Conservation (phyloP, 1,140 invertebrate genomes). For the Tetramorium parvispinum region DNA sequence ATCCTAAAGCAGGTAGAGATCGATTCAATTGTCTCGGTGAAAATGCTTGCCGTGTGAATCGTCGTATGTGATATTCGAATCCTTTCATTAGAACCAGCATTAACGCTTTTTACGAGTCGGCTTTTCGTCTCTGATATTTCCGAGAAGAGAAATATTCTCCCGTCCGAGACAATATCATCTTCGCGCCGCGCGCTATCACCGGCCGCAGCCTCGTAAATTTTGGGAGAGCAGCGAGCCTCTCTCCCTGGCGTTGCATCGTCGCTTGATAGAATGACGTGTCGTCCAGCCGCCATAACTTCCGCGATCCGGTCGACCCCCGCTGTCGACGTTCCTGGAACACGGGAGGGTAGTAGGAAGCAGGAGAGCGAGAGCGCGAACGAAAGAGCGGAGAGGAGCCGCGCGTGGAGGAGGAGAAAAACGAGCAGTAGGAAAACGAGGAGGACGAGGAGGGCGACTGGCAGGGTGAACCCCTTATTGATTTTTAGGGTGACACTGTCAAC, state of each 20-base stretch:
- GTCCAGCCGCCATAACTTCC: constrained; percentile 78
- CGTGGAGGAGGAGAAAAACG: constrained; percentile 77
- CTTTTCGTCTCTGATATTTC: neutral
- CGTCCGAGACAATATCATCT: neutral
- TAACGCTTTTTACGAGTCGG: neutral
- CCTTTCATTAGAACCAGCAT: neutral
- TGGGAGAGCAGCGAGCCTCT: constrained; percentile 50
- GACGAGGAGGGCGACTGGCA: constrained; percentile 81
- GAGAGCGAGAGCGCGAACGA: constrained; percentile 36
- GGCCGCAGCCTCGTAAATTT: constrained; percentile 4
- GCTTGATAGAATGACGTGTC: constrained; percentile 80
- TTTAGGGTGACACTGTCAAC: constrained; percentile 89
- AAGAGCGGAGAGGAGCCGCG: constrained; percentile 81
- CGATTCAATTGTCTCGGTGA: neutral
- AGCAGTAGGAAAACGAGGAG: constrained; percentile 78
- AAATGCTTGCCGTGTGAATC: neutral
- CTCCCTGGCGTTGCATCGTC: constrained; percentile 69
- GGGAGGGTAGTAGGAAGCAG: constrained; percentile 44
- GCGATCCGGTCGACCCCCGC: constrained; percentile 66
- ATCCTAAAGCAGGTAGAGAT: neutral
- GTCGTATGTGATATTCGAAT: neutral
- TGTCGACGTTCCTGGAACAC: constrained; percentile 70
- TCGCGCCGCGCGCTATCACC: neutral
- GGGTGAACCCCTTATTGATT: constrained; percentile 88
- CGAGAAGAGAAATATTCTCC: neutral